phyloP scores from a whole-genome alignment of 2,113 vertebrate species.

The Cyanoliseus patagonus region DNA sequence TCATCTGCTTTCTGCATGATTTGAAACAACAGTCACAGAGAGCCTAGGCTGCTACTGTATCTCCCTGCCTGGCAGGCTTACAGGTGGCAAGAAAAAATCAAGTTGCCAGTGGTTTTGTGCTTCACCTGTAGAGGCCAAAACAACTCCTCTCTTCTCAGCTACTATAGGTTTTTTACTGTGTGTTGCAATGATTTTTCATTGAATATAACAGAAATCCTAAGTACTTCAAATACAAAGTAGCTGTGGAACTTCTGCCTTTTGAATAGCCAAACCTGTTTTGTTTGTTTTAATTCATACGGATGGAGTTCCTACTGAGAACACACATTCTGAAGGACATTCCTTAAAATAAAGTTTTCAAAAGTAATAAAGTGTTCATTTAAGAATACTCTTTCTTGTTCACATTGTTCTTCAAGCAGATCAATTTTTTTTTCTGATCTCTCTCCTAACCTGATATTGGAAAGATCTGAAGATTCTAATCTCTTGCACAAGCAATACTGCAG shows the following conservation, averaged over 20 bases:
- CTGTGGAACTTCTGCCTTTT: neutral
- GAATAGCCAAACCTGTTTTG: neutral
- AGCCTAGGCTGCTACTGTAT: neutral
- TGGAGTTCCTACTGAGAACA: neutral
- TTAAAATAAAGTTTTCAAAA: neutral
- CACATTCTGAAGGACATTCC: neutral
- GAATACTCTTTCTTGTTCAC: neutral
- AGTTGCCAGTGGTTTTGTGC: neutral
- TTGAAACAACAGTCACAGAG: neutral
- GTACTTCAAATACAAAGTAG: neutral
- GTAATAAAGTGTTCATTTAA: neutral
- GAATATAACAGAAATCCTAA: neutral
- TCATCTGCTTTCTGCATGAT: neutral
- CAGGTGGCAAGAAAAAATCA: neutral
- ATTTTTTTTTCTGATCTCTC: neutral
- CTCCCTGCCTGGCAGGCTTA: neutral
- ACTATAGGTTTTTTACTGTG: neutral
- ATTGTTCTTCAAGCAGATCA: neutral
- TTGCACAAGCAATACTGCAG: neutral
- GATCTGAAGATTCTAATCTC: neutral
- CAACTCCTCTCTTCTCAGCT: neutral
- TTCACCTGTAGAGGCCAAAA: neutral
- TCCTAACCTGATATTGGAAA: neutral
- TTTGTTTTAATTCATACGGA: neutral
- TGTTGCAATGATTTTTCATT: neutral